These are phyloP conservation scores for Paracanthobrama guichenoti DNA, from an alignment of 2,113 vertebrate species.

Conservation along the genomic window DNA sequence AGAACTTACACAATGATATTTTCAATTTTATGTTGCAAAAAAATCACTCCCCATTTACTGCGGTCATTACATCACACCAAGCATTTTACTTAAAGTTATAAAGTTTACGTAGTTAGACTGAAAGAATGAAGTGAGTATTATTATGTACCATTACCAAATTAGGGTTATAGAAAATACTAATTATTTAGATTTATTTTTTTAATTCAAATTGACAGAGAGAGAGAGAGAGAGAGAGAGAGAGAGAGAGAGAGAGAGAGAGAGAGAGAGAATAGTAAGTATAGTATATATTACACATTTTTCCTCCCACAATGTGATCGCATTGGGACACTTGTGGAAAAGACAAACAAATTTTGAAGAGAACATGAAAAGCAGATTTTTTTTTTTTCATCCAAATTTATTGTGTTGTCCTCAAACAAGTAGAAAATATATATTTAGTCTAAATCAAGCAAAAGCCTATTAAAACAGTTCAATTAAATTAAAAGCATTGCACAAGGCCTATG, in stretches of 20 bases:
- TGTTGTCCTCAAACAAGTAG: conserved; percentile 74
- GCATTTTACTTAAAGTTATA: too few species aligned
- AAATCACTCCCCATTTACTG: too few species aligned
- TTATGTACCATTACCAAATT: neutral
- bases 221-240: too few species aligned
- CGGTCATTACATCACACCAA: too few species aligned
- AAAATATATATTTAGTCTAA: conserved; percentile 74
- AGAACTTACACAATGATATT: too few species aligned
- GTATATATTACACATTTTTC: neutral
- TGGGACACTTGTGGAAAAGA: neutral
- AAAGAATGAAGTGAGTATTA: neutral
- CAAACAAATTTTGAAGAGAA: neutral
- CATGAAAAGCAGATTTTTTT: neutral
- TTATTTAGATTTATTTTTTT: neutral
- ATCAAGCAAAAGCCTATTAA: conserved; percentile 67
- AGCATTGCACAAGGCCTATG: conserved; percentile 69
- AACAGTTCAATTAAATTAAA: conserved; percentile 68
- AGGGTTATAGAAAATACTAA: neutral
- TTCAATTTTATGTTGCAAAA: too few species aligned
- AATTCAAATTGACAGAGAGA: neutral
- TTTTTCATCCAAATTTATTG: conserved; percentile 72
- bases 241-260: too few species aligned
- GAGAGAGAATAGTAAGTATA: too few species aligned
- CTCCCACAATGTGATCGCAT: neutral
- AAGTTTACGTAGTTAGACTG: too few species aligned